Percentiles rank a stretch among this genome's conserved stretches.
Conservation (phyloP, 2,888 invertebrate species). For the Chrysolina oricalcia region DNA sequence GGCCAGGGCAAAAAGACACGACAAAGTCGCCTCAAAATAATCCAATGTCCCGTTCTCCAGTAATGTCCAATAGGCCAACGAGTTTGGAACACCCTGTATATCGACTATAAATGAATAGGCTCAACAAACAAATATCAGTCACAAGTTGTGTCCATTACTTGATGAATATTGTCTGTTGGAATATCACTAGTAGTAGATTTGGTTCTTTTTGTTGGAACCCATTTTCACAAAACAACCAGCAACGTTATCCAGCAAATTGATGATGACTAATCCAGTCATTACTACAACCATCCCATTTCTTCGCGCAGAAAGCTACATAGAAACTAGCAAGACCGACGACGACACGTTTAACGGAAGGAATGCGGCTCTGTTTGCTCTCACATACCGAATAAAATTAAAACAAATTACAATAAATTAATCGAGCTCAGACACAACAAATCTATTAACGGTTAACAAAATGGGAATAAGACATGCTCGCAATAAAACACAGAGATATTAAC, state of each 20-base stretch:
- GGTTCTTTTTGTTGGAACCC: too few species aligned
- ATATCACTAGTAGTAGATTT: too few species aligned
- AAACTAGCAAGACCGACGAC: background rate
- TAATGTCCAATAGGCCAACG: too few species aligned
- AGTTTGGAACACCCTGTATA: too few species aligned
- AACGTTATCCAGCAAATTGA: background rate
- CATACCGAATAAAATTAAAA: constrained; percentile 1
- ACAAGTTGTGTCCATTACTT: too few species aligned
- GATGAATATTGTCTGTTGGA: too few species aligned
- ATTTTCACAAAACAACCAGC: background rate
- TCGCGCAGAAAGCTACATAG: background rate
- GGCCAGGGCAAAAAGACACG: too few species aligned
- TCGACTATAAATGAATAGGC: too few species aligned
- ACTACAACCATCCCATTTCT: background rate
- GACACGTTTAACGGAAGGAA: background rate
- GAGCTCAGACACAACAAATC: constrained; percentile 6
- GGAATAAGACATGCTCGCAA: background rate
- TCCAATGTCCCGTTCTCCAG: too few species aligned
- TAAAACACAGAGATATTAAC: background rate
- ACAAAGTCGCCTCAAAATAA: too few species aligned
- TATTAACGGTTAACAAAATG: constrained; percentile 14
- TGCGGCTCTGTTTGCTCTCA: background rate
- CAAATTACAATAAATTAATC: constrained; percentile 9
- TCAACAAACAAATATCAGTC: too few species aligned
- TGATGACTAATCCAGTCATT: background rate